Evolutionary conservation across 2,113 vertebrate genomes (phyloP), one percentile per base, ranked within the genome.

Genomic region (Miniopterus natalensis): DNA sequence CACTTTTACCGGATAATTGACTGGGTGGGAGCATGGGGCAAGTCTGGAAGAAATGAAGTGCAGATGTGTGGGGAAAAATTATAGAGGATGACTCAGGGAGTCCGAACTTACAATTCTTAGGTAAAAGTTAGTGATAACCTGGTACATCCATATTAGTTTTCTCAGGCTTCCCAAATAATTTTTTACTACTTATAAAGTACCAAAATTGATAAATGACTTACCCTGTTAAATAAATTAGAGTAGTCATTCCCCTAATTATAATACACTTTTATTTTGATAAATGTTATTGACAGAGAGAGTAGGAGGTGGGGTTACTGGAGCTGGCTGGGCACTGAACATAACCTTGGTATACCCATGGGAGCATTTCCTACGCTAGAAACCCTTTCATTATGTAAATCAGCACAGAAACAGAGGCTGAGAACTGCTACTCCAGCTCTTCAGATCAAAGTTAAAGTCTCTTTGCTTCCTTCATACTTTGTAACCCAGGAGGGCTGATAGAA

Each of bases 351-450:
- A 29, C 83, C 65, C 66, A 6, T 0, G 18, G 23, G 90, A 90
- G 61, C 71, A 3, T 71, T 92, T 95, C 36, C 88, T 92, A 70
- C 49, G 53, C 18, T 29, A 79, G 55, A 73, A 90, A 80, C 1
- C 63, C 85, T 80, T 88, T 95, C 75, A 85, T 95, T 96, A 94
- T 88, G 88, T 57, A 88, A 96, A 95, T 88, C 8, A 49, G 63
- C 47, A 36, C 29, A 53, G 77, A 90, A 81, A 23, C 77, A 78
- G 45, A 95, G 70, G 31, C n/a, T 73, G 59, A 86, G 87, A 84
- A 88, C 18, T 42, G 59, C 90, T 90, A 40, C 20, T 90, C 51
- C 71, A 40, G 71, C 36, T 97, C 77, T 27, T 94, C 59, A 78
- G 66, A 90, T 77, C 42, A 81, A 73, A 92, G 80, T 57, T 92